Evolutionary conservation across 2,888 invertebrate genomes (phyloP), one percentile per base, ranked within the genome.

Genomic region (Scaptomyza parva): DNA sequence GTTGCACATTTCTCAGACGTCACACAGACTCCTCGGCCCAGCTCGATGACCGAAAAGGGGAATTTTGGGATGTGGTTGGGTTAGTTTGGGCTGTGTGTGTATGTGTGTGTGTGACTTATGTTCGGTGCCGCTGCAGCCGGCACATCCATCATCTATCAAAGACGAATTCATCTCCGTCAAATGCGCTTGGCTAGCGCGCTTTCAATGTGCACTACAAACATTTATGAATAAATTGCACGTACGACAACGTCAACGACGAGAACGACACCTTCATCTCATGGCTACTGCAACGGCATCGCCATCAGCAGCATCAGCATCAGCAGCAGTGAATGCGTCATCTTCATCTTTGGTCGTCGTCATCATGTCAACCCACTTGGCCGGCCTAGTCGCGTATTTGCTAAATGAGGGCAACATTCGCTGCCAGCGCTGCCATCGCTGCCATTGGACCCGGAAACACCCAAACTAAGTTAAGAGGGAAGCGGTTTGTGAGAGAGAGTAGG

Each of bases 221-320:
- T 86, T 88, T 90, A 88, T 90, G 88, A 86, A 90, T 90, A 89
- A 88, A 90, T 88, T 88, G 90, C 89, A 86, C 75, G 79, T 82
- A 78, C 71, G 86, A 77, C 35, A 7, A 26, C 70, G 67, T 78
- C 14, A 8, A 11, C 40, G 28, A 18, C 45, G 18, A 20, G 33
- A 20, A 20, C 48, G 33, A 35, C 48, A 48, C 48, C 35, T 37
- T 35, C 73, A 73, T 68, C 80, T 73, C 64, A 53, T 70, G 53
- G 62, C 47, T 52, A 47, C 54, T 35, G 33, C 45, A 45, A 17
- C 54, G 17, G 11, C 7, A 30, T 1, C 24, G 18, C 8, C 55
- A 50, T 62, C 69, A 73, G 57, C 66, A 18, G n/a, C 65, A 51
- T 24, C 52, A n/a, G n/a, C 55, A 50, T 62, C 69, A 73, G 57